Conservation (phyloP, 2,113 vertebrate genomes). For the Channa argus region DNA sequence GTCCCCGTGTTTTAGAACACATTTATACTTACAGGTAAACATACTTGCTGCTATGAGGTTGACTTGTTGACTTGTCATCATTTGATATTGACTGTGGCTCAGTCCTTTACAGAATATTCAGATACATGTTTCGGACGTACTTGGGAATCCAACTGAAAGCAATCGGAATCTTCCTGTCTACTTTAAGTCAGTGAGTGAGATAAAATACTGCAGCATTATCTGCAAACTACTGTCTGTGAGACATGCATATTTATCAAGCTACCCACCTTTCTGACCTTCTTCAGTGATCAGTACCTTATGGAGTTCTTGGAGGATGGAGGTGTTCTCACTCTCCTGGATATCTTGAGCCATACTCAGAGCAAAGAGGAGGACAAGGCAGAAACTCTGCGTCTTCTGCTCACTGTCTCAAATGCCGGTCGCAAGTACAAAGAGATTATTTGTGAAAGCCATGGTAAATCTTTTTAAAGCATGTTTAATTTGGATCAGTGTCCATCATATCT, state of each 20-base stretch:
- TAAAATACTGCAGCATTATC: background rate
- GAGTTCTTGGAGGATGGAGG: constrained; percentile 90
- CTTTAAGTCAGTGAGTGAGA: constrained; percentile 85
- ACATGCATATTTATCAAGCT: background rate
- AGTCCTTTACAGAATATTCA: constrained; percentile 79
- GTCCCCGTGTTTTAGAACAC: no score
- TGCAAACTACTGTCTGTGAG: background rate
- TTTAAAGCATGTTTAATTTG: no score
- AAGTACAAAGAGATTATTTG: constrained; percentile 91
- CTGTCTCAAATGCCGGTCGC: constrained; percentile 80
- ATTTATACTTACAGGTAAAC: no score
- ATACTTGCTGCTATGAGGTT: no score
- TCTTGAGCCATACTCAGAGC: constrained; percentile 80
- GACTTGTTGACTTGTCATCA: no score
- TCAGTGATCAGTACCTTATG: constrained; percentile 85
- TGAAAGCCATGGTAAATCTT: constrained; percentile 84
- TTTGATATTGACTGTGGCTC: no score
- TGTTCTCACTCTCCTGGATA: constrained; percentile 86
- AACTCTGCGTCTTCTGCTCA: constrained; percentile 84
- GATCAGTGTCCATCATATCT: background rate
- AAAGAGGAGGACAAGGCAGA: constrained; percentile 85
- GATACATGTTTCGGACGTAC: constrained; percentile 84
- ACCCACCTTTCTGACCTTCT: background rate
- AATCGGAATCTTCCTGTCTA: constrained; percentile 86
- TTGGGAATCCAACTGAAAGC: constrained; percentile 85